Evolutionary conservation across 2,888 invertebrate genomes (phyloP), one percentile per base, ranked within the genome.

Genomic region (Corbicula japonica): DNA sequence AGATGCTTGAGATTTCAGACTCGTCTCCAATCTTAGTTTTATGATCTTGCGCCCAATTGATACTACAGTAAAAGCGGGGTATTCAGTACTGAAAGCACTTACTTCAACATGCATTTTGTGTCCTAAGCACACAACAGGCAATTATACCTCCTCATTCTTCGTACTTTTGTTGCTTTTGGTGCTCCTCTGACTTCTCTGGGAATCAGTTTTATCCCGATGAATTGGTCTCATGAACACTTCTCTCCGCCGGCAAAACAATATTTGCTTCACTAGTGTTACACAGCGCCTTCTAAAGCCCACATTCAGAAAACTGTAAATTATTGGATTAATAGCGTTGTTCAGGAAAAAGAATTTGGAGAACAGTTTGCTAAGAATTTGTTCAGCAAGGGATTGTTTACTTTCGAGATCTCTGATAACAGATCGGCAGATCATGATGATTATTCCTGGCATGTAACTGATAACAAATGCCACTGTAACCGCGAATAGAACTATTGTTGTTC

Each of bases 301-400:
- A 52, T 86, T 86, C 2, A 86, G 68, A 73, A 86, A 86, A 63
- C 84, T 83, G 41, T 86, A 86, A 38, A 86, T 85, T 18, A 86
- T 71, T 23, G 86, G 86, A 68, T 86, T 86, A 18, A 83, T 83
- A 5, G 84, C 79, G 70, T 85, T 84, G 63, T 84, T 85, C 0
- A 86, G 69, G 23, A 86, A 84, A 54, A 82, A 83, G 41, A 85
- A 85, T 54, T 83, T 81, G 4, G 83, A 83, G 46, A 85, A 85
- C 1, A 86, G 65, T 68, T 86, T 86, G 48, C 80, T 78, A 26
- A 86, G 23, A n/a, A 86, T 71, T 52, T 86, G 81, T 60, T 86
- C 82, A 0, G 76, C 74, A 5, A 80, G 65, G 0, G 80, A 68
- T 41, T 83, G 77, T 26, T 68, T 74, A 15, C 68, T 66, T 48